Conservation (phyloP, 2,797 vertebrate genomes). For the Poecile montanus region DNA sequence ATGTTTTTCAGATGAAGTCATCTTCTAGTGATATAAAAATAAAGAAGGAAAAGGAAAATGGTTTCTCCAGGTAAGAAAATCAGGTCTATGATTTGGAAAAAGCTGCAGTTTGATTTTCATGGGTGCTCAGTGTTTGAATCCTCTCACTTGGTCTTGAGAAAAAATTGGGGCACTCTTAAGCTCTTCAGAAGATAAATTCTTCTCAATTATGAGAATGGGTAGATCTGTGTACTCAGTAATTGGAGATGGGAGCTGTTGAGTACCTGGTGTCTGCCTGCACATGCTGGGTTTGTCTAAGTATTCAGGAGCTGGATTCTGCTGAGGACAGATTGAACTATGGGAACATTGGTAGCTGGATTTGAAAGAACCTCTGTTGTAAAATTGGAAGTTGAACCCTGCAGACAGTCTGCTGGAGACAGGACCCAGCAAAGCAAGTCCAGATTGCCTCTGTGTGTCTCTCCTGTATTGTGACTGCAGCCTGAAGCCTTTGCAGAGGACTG, state of each 20-base stretch:
- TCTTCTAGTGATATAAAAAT: slow-evolving; percentile 83
- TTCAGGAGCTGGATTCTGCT: not conserved
- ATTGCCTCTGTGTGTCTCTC: not conserved
- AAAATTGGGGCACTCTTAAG: not conserved
- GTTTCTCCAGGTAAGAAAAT: slow-evolving; percentile 86
- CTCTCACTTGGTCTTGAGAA: not conserved
- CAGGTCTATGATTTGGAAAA: not conserved
- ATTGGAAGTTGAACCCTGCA: not conserved
- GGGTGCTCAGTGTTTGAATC: not conserved
- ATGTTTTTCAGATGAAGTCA: slow-evolving; percentile 80
- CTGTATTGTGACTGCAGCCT: not conserved
- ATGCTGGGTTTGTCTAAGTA: not conserved
- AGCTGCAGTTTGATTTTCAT: not conserved
- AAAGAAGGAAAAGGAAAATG: slow-evolving; percentile 95
- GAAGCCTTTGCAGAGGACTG: not conserved
- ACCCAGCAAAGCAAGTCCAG: not conserved
- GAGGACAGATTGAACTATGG: not conserved
- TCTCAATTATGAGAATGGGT: not conserved
- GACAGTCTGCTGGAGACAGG: not conserved
- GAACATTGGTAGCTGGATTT: not conserved
- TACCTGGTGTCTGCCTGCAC: not conserved
- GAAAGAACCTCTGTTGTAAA: not conserved
- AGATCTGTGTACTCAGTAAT: not conserved
- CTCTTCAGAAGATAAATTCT: accelerated
- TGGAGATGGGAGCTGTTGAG: not conserved